A percentile compares a stretch with the other conserved stretches of the same genome.
These are phyloP conservation scores for Numenius phaeopus DNA, from an alignment of 2,797 vertebrate species.

Conservation along the genomic window DNA sequence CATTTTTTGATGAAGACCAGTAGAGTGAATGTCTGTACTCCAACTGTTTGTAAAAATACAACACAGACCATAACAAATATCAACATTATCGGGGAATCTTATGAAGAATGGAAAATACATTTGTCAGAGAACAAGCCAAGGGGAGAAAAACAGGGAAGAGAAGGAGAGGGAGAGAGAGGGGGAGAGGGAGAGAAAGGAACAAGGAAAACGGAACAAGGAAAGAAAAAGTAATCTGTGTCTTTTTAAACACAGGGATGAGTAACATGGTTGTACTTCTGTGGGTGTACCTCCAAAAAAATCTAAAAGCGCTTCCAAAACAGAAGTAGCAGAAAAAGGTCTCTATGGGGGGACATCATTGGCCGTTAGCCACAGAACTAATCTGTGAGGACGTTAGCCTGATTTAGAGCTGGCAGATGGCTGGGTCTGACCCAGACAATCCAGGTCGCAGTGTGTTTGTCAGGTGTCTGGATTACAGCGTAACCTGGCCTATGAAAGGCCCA, in stretches of 20 bases:
- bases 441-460: background rate
- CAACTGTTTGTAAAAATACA: background rate
- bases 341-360: background rate
- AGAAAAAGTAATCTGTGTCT: background rate
- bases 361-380: background rate
- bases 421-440: background rate
- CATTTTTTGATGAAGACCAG: background rate
- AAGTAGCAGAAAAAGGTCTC: background rate
- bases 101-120: conserved; percentile 35
- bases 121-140: background rate
- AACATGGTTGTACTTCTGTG: background rate
- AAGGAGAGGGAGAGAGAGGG: background rate
- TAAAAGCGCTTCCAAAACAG: background rate
- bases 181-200: background rate
- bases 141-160: background rate
- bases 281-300: background rate
- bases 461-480: background rate
- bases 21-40: background rate
- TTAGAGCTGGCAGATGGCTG: background rate
- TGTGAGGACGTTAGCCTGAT: background rate
- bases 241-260: background rate
- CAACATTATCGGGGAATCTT: background rate
- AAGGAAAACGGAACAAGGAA: background rate
- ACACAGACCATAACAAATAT: background rate
- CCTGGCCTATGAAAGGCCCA: background rate